Conservation (phyloP, 92 coral and sea anemone species). For the Porites cylindrica region DNA sequence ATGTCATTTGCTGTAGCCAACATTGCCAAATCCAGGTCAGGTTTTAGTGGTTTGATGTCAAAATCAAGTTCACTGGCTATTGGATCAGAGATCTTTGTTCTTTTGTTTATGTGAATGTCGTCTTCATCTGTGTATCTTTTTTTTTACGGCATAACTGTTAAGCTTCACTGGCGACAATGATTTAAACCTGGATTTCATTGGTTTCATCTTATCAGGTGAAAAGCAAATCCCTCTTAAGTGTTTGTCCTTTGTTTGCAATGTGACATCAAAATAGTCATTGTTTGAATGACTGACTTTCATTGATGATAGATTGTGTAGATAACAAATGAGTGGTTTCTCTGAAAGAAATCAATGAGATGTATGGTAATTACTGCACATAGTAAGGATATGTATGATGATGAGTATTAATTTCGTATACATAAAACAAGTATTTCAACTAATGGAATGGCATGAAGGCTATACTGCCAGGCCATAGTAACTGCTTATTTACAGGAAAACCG, state of each 20-base stretch:
- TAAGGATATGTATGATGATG: too few relatives aligned
- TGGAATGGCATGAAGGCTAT: too few relatives aligned
- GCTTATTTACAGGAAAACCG: too few relatives aligned
- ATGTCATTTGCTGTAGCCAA: conserved; percentile 26
- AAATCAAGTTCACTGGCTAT: conserved; percentile 46
- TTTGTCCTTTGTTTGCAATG: conserved; percentile 54
- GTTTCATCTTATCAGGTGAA: conserved; percentile 57
- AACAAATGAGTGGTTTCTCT: conserved; percentile 59
- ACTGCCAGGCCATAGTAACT: too few relatives aligned
- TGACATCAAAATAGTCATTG: conserved; percentile 61
- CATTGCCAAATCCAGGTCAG: conserved; percentile 1
- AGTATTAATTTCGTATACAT: too few relatives aligned
- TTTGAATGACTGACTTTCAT: conserved; percentile 62
- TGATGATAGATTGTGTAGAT: conserved; percentile 66
- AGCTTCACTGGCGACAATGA: conserved; percentile 46
- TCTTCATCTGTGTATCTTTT: conserved; percentile 31
- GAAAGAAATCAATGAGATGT: conserved; percentile 14
- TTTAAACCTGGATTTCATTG: conserved; percentile 52
- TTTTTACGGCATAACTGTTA: conserved; percentile 29
- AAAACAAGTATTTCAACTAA: too few relatives aligned
- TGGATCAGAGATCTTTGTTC: conserved; percentile 45
- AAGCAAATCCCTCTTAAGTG: conserved; percentile 57
- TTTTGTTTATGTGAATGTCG: conserved; percentile 57
- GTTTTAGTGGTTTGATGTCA: conserved; percentile 34
- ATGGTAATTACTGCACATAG: not conserved